phyloP scores from a whole-genome alignment of 2,113 vertebrate species.

The Scophthalmus maximus region DNA sequence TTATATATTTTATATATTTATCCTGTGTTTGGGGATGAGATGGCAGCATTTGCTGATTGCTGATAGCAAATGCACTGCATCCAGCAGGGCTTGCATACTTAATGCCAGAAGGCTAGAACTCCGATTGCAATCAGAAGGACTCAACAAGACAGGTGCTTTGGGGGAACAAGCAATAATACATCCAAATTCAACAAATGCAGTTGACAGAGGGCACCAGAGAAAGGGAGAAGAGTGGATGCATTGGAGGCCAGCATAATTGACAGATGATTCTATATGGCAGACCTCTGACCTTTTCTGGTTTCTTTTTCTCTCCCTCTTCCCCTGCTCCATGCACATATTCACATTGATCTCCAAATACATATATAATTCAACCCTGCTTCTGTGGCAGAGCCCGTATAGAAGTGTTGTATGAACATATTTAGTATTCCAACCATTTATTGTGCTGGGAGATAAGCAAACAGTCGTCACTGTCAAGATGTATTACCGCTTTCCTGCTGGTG shows the following conservation, averaged over 20 bases:
- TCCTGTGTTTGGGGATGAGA: conserved; percentile 20
- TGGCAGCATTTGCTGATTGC: conserved; percentile 69
- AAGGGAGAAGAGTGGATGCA: conserved; percentile 25
- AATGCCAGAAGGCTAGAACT: conserved; percentile 48
- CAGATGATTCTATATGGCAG: conserved; percentile 45
- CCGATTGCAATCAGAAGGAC: conserved; percentile 72
- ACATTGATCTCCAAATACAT: conserved; percentile 51
- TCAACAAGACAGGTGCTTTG: conserved; percentile 25
- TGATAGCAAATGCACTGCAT: conserved; percentile 53
- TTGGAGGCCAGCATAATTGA: conserved; percentile 46
- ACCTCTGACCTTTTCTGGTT: conserved; percentile 50
- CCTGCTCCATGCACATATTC: conserved; percentile 12
- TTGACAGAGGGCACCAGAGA: conserved; percentile 52
- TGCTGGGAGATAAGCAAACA: conserved; percentile 41
- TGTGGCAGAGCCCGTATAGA: conserved; percentile 32
- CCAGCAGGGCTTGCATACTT: conserved; percentile 61
- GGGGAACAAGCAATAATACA: conserved; percentile 57
- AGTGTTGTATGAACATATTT: conserved; percentile 37
- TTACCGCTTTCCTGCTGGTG: conserved; percentile 45
- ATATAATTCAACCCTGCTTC: conserved; percentile 62
- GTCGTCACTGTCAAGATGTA: conserved; percentile 53
- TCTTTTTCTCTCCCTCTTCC: conserved; percentile 1
- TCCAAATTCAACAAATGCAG: conserved; percentile 66
- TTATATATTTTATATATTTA: neutral
- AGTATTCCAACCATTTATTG: conserved; percentile 53